Percentiles rank a stretch among this genome's conserved stretches.
These are phyloP conservation scores for Drosophila ananassae DNA, from an alignment of 1,140 invertebrate genomes.

Conservation along the genomic window DNA sequence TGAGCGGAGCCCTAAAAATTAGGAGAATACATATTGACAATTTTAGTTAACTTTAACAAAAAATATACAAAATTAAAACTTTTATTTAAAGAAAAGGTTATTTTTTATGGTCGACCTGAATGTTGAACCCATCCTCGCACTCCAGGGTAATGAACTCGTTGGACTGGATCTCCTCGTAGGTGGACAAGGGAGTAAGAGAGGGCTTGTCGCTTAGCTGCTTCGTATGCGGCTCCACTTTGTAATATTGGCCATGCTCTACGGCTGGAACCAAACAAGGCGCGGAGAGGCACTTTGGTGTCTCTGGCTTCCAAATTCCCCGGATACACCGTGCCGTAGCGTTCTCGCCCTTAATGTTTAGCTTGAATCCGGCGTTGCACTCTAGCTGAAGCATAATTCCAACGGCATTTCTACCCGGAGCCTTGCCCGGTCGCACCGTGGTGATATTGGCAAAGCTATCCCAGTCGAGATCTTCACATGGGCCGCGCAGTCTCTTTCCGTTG, in stretches of 20 bases:
- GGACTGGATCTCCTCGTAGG: slow-evolving; percentile 82
- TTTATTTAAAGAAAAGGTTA: neutral
- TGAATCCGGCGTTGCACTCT: slow-evolving; percentile 90
- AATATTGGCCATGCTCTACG: slow-evolving; percentile 80
- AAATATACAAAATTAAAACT: neutral
- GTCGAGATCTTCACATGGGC: slow-evolving; percentile 84
- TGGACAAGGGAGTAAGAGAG: slow-evolving; percentile 64
- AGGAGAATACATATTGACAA: neutral
- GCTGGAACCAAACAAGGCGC: slow-evolving; percentile 81
- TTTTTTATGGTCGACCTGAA: slow-evolving; percentile 55
- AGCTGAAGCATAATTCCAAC: slow-evolving; percentile 89
- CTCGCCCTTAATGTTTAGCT: slow-evolving; percentile 87
- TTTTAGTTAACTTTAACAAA: too few species aligned
- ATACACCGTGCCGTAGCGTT: slow-evolving; percentile 92
- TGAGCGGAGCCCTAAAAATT: slow-evolving; percentile 86
- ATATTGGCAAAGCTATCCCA: slow-evolving; percentile 80
- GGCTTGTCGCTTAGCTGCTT: slow-evolving; percentile 71
- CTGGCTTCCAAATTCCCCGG: slow-evolving; percentile 91
- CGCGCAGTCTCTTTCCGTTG: slow-evolving; percentile 83
- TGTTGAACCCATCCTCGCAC: slow-evolving; percentile 81
- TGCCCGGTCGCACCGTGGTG: slow-evolving; percentile 76
- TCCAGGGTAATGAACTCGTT: slow-evolving; percentile 81
- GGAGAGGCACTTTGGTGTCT: slow-evolving; percentile 90
- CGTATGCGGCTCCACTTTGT: slow-evolving; percentile 76
- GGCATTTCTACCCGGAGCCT: slow-evolving; percentile 84